phyloP scores from a whole-genome alignment of 2,797 vertebrate species.

The Acrocephalus scirpaceus region DNA sequence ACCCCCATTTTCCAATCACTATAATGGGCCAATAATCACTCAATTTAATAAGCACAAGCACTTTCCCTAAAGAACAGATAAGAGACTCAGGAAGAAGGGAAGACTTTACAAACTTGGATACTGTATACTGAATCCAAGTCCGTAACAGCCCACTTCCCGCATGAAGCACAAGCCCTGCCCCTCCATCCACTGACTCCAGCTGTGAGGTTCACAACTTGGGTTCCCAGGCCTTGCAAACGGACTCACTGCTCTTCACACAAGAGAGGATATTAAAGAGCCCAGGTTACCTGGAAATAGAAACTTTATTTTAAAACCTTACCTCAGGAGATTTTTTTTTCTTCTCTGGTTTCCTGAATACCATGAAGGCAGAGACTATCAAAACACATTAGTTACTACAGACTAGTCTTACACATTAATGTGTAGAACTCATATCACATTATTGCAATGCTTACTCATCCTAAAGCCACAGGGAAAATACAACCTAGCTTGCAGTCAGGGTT shows the following conservation, averaged over 20 bases:
- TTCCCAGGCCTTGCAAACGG: background rate
- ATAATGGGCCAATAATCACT: background rate
- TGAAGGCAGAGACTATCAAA: background rate
- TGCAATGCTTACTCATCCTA: background rate
- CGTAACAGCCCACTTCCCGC: fast-evolving
- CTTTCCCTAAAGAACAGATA: background rate
- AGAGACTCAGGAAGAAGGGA: background rate
- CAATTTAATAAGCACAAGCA: background rate
- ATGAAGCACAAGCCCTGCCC: background rate
- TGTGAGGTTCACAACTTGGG: background rate
- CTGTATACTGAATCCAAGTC: fast-evolving
- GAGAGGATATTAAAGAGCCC: background rate
- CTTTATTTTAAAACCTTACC: background rate
- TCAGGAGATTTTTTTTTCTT: background rate
- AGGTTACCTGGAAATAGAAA: background rate
- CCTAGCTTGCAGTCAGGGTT: background rate
- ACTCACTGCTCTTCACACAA: background rate
- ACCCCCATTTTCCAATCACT: background rate
- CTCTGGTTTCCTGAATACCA: background rate
- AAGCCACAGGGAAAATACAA: background rate
- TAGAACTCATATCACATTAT: background rate
- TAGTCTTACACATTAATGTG: background rate
- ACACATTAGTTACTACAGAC: background rate
- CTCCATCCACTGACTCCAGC: fast-evolving
- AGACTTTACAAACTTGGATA: no score